Evolutionary conservation across 2,888 invertebrate genomes (phyloP), one percentile per base, ranked within the genome.

Genomic region (Drosophila subquinaria): DNA sequence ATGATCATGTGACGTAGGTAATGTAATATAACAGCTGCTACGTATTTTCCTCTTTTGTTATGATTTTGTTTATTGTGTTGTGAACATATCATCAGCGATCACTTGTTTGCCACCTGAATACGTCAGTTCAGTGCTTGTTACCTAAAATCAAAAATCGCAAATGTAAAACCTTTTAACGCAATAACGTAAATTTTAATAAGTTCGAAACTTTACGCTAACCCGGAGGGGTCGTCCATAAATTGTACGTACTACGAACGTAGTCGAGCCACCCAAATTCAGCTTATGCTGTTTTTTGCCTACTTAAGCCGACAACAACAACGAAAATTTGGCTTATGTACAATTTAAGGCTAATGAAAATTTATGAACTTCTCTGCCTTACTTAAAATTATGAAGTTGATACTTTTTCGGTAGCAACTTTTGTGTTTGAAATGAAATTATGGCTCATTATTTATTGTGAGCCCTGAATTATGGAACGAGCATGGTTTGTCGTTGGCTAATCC

Each of bases 141-240:
- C 36, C 35, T 43, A 9, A 33, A 65, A 59, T 50, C 65, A 56
- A 60, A 69, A 59, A 48, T 65, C 35, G 17, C 43, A 48, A 66
- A 60, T 36, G 40, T 42, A 10, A 59, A 82, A 81, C 59, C 69
- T 72, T 69, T 83, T 79, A 83, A 63, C 66, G 70, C n/a, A 47
- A 64, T 56, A 77, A 72, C 79, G 80, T 88, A 85, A 89, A 84
- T 88, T 85, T 89, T 74, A 76, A 84, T 89, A 89, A 82, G 71
- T 79, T 73, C 47, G 50, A 75, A 84, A 84, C 75, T 88, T 87
- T 65, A 52, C 62, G 62, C 73, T 79, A 71, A 62, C 27, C 62
- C 30, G 13, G 43, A 35, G 15, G 20, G 56, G 36, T 42, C 43
- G 51, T 20, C 20, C 56, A 69, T 73, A 76, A 76, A 76, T 73